Conservation (phyloP, 30 jellyfish, hydroid and myxozoan genomes). For the Aurelia coerulea region DNA sequence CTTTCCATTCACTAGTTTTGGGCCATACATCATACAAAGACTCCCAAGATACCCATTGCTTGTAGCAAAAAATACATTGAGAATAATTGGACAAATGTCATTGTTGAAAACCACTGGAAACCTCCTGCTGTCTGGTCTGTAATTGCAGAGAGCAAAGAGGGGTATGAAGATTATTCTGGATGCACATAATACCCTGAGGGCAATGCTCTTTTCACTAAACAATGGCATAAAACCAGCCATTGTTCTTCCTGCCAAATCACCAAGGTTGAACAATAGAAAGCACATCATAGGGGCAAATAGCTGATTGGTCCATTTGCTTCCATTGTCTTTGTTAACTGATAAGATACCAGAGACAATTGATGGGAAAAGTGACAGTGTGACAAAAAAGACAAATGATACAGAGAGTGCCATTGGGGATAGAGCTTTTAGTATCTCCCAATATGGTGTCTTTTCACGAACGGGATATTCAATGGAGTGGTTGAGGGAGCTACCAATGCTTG, state of each 20-base stretch:
- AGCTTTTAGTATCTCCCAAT: slow-evolving; percentile 64
- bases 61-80: slow-evolving; percentile 69
- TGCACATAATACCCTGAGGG: slow-evolving; percentile 71
- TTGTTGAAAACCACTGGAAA: slow-evolving; percentile 66
- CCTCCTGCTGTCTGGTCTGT: slow-evolving; percentile 33
- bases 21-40: slow-evolving; percentile 99
- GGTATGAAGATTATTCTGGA: slow-evolving; percentile 87
- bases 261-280: slow-evolving; percentile 84
- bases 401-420: slow-evolving; percentile 86
- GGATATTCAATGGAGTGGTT: slow-evolving; percentile 26
- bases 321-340: slow-evolving; percentile 74
- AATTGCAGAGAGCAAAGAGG: slow-evolving; percentile 85
- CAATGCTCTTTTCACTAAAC: slow-evolving; percentile 62
- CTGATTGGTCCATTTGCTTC: slow-evolving; percentile 76
- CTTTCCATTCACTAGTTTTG: slow-evolving; percentile 82
- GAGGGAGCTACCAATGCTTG: slow-evolving; percentile 48
- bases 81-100: slow-evolving; percentile 87
- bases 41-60: slow-evolving; percentile 97
- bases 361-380: slow-evolving; percentile 87
- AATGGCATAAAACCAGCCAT: slow-evolving; percentile 88
- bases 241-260: slow-evolving; percentile 92
- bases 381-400: slow-evolving; percentile 69
- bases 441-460: slow-evolving; percentile 64
- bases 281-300: slow-evolving; percentile 83
- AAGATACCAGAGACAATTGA: slow-evolving; percentile 78